Evolutionary conservation across 2,888 invertebrate genomes (phyloP).

Genomic region (Diarsia dahlii): DNA sequence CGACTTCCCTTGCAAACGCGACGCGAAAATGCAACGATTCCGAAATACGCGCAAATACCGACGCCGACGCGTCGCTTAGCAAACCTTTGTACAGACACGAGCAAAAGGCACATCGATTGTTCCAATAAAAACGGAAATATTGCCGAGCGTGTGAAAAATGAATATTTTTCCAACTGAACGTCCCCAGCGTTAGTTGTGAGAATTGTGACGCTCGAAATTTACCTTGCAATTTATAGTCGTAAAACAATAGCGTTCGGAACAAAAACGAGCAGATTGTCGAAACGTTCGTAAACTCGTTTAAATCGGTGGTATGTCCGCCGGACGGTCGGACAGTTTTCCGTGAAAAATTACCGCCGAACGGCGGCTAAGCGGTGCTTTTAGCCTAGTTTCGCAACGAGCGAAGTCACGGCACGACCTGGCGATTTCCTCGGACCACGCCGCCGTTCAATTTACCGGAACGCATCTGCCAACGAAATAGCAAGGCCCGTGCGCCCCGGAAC

Average conservation of each 20-base stretch:
- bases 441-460: slow-evolving; percentile 81
- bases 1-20: slow-evolving; percentile 82
- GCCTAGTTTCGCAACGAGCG: slow-evolving; percentile 80
- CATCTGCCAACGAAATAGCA: slow-evolving; percentile 81
- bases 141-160: slow-evolving; percentile 80
- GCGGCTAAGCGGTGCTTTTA: slow-evolving; percentile 81
- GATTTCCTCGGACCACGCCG: slow-evolving; percentile 78
- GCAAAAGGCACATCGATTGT: slow-evolving; percentile 82
- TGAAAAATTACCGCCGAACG: slow-evolving; percentile 81
- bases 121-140: slow-evolving; percentile 84
- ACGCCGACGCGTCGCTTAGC: slow-evolving; percentile 69
- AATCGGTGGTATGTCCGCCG: slow-evolving; percentile 70
- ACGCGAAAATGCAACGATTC: slow-evolving; percentile 79
- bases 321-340: slow-evolving; percentile 75
- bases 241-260: slow-evolving; percentile 60
- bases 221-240: slow-evolving; percentile 67
- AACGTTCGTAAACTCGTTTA: slow-evolving; percentile 77
- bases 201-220: slow-evolving; percentile 72
- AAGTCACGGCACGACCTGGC: slow-evolving; percentile 83
- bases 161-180: slow-evolving; percentile 78
- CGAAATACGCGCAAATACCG: slow-evolving; percentile 77
- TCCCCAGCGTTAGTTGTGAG: slow-evolving; percentile 54
- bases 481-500: slow-evolving; percentile 58
- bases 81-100: slow-evolving; percentile 76
- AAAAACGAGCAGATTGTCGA: slow-evolving; percentile 70